Conservation (phyloP, 2,888 invertebrate genomes). For the Synergus gifuensis region DNA sequence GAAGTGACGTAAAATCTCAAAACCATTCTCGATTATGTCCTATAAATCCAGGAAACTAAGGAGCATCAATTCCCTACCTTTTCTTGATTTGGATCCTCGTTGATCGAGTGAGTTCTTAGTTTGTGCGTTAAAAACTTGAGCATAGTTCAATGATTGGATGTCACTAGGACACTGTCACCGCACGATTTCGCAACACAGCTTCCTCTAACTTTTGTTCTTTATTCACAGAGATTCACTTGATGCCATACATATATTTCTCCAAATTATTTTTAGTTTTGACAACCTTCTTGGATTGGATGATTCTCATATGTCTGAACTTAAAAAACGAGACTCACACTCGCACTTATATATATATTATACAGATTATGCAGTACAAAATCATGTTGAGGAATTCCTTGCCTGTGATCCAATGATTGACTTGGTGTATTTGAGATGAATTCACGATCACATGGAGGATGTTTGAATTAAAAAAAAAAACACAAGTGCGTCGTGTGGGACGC, state of each 20-base stretch:
- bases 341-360: background rate
- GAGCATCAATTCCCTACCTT: slow-evolving; percentile 81
- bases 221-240: slow-evolving; percentile 43
- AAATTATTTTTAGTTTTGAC: background rate
- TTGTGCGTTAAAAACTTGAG: slow-evolving; percentile 92
- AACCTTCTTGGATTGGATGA: background rate
- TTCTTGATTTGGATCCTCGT: slow-evolving; percentile 88
- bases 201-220: background rate
- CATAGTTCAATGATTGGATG: slow-evolving; percentile 82
- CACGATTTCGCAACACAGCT: slow-evolving; percentile 32
- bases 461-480: slow-evolving; percentile 1
- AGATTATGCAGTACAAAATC: background rate
- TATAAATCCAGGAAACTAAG: background rate
- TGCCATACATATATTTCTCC: slow-evolving; percentile 43
- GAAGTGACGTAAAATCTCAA: no score
- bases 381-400: background rate
- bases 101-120: slow-evolving; percentile 91
- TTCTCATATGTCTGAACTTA: background rate
- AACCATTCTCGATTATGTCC: no score
- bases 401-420: background rate
- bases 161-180: slow-evolving; percentile 47
- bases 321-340: background rate
- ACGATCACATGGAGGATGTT: slow-evolving; percentile 4
- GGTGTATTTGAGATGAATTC: background rate
- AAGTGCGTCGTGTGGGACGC: slow-evolving; percentile 16